Evolutionary conservation across 1,140 invertebrate genomes (phyloP).

Genomic region (Drosophila sucinea): DNA sequence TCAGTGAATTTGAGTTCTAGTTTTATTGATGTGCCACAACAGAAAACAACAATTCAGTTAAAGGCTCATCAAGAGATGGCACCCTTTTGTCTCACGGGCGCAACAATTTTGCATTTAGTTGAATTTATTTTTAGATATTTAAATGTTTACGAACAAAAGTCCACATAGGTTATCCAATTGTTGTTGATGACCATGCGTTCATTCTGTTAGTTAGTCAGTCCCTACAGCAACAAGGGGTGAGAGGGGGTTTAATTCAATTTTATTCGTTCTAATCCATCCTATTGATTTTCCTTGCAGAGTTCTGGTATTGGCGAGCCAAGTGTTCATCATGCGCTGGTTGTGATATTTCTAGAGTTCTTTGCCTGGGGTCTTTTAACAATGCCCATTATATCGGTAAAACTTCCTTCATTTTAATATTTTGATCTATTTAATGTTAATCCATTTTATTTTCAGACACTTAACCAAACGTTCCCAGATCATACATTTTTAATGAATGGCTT

Average conservation of each 20-base stretch:
- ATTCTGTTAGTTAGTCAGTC: slow-evolving; percentile 5
- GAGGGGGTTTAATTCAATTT: background rate
- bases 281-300: slow-evolving; percentile 64
- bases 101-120: slow-evolving; percentile 59
- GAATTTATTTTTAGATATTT: slow-evolving; percentile 45
- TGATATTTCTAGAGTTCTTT: slow-evolving; percentile 99
- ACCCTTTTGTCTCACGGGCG: slow-evolving; percentile 36
- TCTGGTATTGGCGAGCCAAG: slow-evolving; percentile 96
- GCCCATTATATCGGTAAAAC: slow-evolving; percentile 96
- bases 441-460: slow-evolving; percentile 88
- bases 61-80: background rate
- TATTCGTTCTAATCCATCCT: background rate
- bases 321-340: slow-evolving; percentile 98
- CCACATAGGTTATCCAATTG: slow-evolving; percentile 25
- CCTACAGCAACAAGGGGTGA: too few relatives aligned
- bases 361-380: slow-evolving; percentile 99
- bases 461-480: slow-evolving; percentile 99
- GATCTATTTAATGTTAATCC: background rate
- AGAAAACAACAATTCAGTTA: slow-evolving; percentile 45
- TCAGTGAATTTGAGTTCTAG: background rate
- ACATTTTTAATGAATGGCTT: slow-evolving; percentile 99
- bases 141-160: slow-evolving; percentile 51
- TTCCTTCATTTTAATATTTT: background rate
- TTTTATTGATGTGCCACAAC: slow-evolving; percentile 49
- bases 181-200: background rate